A percentile compares a stretch with the other conserved stretches of the same genome.
These are phyloP conservation scores for Ommatoiulus sabulosus DNA, from an alignment of 2,888 invertebrate species.

Conservation along the genomic window DNA sequence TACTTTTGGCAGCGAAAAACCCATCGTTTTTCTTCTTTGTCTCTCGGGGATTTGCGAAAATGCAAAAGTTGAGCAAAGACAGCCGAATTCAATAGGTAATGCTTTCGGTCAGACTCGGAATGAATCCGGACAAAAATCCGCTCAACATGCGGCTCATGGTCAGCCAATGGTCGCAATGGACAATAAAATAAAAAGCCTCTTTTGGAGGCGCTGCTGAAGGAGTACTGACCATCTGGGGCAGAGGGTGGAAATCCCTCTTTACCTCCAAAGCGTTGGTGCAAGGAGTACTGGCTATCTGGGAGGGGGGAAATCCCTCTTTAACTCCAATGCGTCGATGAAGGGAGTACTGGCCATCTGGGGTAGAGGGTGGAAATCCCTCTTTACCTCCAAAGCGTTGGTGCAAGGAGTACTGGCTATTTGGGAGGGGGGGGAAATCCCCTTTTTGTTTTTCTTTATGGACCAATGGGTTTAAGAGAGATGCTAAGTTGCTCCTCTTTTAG, in stretches of 20 bases:
- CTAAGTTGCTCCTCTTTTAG: not conserved
- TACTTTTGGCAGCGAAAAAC: not conserved
- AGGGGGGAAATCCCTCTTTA: not conserved
- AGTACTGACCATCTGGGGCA: no score
- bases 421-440: not conserved
- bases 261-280: no score
- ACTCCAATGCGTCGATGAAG: not conserved
- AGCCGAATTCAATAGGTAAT: not conserved
- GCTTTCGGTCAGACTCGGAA: not conserved
- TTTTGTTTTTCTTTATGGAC: not conserved
- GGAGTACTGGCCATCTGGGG: no score
- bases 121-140: not conserved
- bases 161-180: no score
- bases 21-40: not conserved
- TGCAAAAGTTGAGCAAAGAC: not conserved
- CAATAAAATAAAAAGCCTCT: no score
- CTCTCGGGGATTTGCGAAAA: not conserved
- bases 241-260: no score
- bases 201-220: no score
- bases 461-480: not conserved
- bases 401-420: no score
- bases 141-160: no score
- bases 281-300: no score
- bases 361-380: no score
- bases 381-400: no score